Percentiles rank a stretch among this genome's conserved stretches.
These are phyloP conservation scores for Rhabdophis nuchalis DNA, from an alignment of 2,797 vertebrate genomes.

Conservation along the genomic window DNA sequence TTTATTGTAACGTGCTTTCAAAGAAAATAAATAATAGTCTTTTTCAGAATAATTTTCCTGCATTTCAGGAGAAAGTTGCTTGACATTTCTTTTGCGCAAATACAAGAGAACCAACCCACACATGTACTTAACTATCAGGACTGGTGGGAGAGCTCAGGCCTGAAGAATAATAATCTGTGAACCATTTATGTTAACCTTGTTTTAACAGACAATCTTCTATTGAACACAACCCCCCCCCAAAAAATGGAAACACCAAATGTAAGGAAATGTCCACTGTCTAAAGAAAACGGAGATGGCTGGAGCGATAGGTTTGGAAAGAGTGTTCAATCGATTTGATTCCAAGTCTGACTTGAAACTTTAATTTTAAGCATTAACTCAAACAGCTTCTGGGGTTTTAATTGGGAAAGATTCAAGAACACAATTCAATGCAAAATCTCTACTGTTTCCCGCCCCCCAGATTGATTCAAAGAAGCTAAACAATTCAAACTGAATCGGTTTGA, in stretches of 20 bases:
- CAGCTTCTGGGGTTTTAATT: background rate
- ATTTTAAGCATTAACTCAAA: background rate
- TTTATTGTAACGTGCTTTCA: background rate
- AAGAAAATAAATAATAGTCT: background rate
- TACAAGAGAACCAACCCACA: background rate
- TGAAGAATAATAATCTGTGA: background rate
- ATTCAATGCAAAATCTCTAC: background rate
- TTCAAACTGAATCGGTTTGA: background rate
- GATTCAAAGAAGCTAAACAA: background rate
- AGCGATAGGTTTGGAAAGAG: background rate
- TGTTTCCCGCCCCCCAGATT: fast-evolving
- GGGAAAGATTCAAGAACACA: background rate
- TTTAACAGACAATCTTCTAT: background rate
- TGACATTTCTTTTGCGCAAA: background rate
- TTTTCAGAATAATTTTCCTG: background rate
- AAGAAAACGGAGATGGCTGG: background rate
- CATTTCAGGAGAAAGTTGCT: background rate
- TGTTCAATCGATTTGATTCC: background rate
- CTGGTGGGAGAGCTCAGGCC: background rate
- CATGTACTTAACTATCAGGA: background rate
- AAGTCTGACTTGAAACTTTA: background rate
- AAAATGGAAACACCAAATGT: background rate
- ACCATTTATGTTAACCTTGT: background rate
- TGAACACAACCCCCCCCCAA: background rate
- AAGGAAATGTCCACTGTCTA: background rate